These are phyloP conservation scores for Campoletis raptor DNA, from an alignment of 2,888 invertebrate species.

Conservation along the genomic window DNA sequence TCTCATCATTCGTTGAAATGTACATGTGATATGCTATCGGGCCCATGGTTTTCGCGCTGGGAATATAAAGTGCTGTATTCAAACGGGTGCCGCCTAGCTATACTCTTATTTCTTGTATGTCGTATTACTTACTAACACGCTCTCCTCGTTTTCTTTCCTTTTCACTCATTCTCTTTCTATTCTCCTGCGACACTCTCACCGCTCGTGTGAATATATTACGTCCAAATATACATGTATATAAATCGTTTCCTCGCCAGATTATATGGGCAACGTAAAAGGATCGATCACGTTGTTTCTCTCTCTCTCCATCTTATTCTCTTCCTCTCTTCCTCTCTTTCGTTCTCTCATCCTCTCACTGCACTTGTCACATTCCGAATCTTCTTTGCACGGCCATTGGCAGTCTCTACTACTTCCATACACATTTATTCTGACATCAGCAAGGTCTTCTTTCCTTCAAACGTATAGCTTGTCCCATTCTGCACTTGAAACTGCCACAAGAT, in stretches of 20 bases:
- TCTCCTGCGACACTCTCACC: slow-evolving; percentile 27
- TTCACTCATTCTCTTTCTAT: slow-evolving; percentile 23
- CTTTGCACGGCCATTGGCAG: slow-evolving; percentile 11
- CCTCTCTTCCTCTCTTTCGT: slow-evolving; percentile 9
- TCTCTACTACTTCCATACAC: background rate
- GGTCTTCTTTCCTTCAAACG: slow-evolving; percentile 10
- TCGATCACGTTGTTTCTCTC: slow-evolving; percentile 53
- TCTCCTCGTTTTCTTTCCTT: slow-evolving; percentile 22
- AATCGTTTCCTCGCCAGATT: slow-evolving; percentile 31
- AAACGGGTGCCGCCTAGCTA: slow-evolving; percentile 47
- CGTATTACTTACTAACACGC: slow-evolving; percentile 51
- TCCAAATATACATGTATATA: slow-evolving; percentile 34
- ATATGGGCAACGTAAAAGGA: slow-evolving; percentile 52
- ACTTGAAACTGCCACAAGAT: background rate
- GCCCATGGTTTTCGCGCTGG: slow-evolving; percentile 61
- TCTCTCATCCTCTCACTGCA: slow-evolving; percentile 30
- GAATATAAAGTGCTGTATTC: slow-evolving; percentile 71
- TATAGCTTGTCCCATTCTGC: slow-evolving; percentile 1
- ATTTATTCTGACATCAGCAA: slow-evolving; percentile 16
- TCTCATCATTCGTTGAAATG: slow-evolving; percentile 58
- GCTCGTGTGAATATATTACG: slow-evolving; percentile 21
- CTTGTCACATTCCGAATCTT: slow-evolving; percentile 39
- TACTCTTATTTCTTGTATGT: slow-evolving; percentile 41
- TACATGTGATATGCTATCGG: slow-evolving; percentile 68
- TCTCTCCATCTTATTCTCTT: slow-evolving; percentile 13